Percentiles rank a stretch among this genome's conserved stretches.
These are phyloP conservation scores for Lymantria dispar DNA, from an alignment of 2,888 invertebrate genomes.

Conservation along the genomic window DNA sequence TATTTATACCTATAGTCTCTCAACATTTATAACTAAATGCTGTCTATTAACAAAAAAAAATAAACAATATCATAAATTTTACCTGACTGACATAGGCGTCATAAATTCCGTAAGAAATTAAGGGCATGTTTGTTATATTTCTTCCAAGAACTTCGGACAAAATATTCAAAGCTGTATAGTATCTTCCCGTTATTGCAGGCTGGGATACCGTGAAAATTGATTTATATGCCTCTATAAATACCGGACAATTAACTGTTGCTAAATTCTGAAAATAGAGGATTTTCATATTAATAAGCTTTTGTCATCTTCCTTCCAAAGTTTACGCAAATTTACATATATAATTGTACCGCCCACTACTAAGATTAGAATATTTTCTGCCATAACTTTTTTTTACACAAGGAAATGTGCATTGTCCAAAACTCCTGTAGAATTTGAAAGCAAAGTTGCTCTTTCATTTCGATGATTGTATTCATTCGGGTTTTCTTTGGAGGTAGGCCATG, in stretches of 20 bases:
- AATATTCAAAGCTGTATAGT: background rate
- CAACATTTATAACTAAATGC: background rate
- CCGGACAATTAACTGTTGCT: slow-evolving; percentile 36
- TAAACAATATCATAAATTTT: background rate
- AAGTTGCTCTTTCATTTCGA: no score
- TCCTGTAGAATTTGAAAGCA: no score
- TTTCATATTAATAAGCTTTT: no score
- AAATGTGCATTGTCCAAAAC: no score
- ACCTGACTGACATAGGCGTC: slow-evolving; percentile 38
- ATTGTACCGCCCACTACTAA: no score
- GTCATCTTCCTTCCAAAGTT: no score
- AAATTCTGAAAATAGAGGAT: slow-evolving; percentile 35
- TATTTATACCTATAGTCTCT: no score
- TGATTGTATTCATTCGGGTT: no score
- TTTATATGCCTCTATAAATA: slow-evolving; percentile 11
- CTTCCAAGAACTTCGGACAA: slow-evolving; percentile 12
- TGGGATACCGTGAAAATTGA: slow-evolving; percentile 15
- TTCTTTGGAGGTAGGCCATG: no score
- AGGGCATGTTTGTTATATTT: slow-evolving; percentile 18
- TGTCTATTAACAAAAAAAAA: background rate
- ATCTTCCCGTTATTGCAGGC: slow-evolving; percentile 4
- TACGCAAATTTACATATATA: no score
- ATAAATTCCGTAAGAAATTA: slow-evolving; percentile 15
- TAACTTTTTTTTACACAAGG: no score
- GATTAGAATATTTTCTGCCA: no score